Percentiles rank a stretch among this genome's conserved stretches.
phyloP scores from a whole-genome alignment of 1,140 invertebrate genomes.

The Dendroctonus ponderosae region DNA sequence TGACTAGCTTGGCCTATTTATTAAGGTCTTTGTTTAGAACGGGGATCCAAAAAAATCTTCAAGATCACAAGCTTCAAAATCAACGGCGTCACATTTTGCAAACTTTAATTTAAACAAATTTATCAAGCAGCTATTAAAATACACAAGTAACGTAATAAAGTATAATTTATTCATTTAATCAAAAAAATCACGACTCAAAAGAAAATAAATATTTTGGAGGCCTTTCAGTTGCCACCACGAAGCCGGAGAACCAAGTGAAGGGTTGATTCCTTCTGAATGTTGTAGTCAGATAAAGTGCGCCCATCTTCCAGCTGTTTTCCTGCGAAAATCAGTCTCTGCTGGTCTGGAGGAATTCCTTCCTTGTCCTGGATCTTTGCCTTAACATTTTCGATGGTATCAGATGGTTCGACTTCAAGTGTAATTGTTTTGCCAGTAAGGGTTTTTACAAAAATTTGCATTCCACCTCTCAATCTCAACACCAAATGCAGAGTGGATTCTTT shows the following conservation, averaged over 20 bases:
- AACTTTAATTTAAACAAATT: no score
- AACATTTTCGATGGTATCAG: slow-evolving; percentile 92
- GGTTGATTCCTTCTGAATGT: slow-evolving; percentile 92
- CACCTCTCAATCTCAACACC: slow-evolving; percentile 87
- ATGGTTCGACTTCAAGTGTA: slow-evolving; percentile 88
- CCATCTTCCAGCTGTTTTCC: slow-evolving; percentile 95
- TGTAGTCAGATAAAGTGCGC: slow-evolving; percentile 87
- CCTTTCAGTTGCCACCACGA: slow-evolving; percentile 97
- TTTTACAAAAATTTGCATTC: slow-evolving; percentile 96
- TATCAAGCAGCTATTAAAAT: no score
- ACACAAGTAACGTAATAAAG: no score
- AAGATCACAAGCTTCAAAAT: no score
- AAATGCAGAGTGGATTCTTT: slow-evolving; percentile 92
- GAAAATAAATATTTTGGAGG: slow-evolving; percentile 56
- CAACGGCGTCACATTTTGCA: no score
- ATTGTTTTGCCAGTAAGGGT: slow-evolving; percentile 94
- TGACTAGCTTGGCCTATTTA: no score
- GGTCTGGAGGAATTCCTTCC: slow-evolving; percentile 87
- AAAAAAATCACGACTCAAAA: no score
- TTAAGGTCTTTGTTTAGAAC: no score
- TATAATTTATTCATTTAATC: no score
- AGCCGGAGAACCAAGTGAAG: slow-evolving; percentile 89
- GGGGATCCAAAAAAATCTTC: no score
- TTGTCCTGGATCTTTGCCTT: slow-evolving; percentile 92
- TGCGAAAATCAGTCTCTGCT: slow-evolving; percentile 86